Conservation (phyloP, 2,797 vertebrate species). For the Poeciliopsis presidionis region DNA sequence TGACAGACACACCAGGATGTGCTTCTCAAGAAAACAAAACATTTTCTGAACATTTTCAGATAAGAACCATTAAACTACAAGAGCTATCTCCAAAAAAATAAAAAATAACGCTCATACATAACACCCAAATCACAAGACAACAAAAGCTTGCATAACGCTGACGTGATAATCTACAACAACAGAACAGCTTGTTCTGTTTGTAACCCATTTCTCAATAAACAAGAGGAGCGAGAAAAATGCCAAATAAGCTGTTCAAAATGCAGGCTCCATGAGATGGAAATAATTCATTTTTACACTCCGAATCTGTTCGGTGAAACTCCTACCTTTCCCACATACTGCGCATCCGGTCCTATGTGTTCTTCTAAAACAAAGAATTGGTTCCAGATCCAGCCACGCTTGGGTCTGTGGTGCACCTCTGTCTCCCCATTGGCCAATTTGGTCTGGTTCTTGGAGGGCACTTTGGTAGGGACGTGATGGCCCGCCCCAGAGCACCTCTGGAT, state of each 20-base stretch:
- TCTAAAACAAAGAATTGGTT: constrained; percentile 99
- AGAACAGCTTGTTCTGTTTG: constrained; percentile 45
- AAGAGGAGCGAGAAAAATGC: constrained; percentile 34
- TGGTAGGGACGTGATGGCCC: constrained; percentile 83
- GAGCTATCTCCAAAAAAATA: background rate
- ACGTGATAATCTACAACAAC: constrained; percentile 28
- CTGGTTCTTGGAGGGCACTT: constrained; percentile 86
- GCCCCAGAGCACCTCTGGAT: constrained; percentile 90
- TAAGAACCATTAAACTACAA: constrained; percentile 13
- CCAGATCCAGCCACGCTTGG: constrained; percentile 99
- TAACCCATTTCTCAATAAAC: constrained; percentile 52
- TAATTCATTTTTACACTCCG: constrained; percentile 4
- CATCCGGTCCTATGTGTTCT: constrained; percentile 97
- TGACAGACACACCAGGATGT: constrained; percentile 30
- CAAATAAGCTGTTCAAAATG: constrained; percentile 39
- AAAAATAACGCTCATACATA: constrained; percentile 1
- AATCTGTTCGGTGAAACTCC: constrained; percentile 27
- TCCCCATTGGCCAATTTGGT: constrained; percentile 89
- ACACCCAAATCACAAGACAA: constrained; percentile 42
- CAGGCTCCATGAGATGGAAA: constrained; percentile 43
- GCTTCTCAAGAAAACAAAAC: constrained; percentile 51
- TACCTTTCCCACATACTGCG: constrained; percentile 98
- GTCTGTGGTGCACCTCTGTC: constrained; percentile 97
- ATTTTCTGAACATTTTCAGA: constrained; percentile 42
- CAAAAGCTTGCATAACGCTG: constrained; percentile 31